Evolutionary conservation across 2,113 vertebrate genomes (phyloP).

Genomic region (Anoplopoma fimbria): DNA sequence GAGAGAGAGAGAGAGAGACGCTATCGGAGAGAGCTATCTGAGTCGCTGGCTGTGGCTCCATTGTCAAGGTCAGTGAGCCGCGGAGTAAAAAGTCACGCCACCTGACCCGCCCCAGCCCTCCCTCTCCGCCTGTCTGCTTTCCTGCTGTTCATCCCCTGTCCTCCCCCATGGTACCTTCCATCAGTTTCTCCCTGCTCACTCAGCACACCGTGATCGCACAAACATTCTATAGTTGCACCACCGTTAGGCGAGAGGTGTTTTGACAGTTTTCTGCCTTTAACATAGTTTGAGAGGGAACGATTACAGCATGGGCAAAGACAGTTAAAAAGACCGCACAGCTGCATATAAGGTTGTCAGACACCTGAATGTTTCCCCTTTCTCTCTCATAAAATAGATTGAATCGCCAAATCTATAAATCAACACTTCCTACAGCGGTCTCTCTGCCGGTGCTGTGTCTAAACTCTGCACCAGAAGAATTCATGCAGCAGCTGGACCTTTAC

Average conservation of each 20-base stretch:
- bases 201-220: constrained; percentile 45
- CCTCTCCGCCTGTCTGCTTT: constrained; percentile 57
- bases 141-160: constrained; percentile 56
- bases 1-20: constrained; percentile 32
- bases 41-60: constrained; percentile 68
- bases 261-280: background rate
- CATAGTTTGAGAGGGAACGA: background rate
- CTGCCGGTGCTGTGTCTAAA: constrained; percentile 27
- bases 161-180: constrained; percentile 59
- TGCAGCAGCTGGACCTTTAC: constrained; percentile 45
- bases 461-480: constrained; percentile 36
- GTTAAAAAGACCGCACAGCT: background rate
- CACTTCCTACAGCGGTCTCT: background rate
- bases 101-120: constrained; percentile 50
- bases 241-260: background rate
- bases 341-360: constrained; percentile 5
- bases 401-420: background rate
- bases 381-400: constrained; percentile 3
- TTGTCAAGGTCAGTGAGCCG: constrained; percentile 80
- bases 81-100: constrained; percentile 73
- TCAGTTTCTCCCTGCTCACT: constrained; percentile 60
- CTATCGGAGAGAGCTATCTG: constrained; percentile 63
- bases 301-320: background rate
- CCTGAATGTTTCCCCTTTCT: background rate
- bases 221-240: background rate